Evolutionary conservation across 2,888 invertebrate genomes (phyloP).

Genomic region (Nemapogon koenigi): DNA sequence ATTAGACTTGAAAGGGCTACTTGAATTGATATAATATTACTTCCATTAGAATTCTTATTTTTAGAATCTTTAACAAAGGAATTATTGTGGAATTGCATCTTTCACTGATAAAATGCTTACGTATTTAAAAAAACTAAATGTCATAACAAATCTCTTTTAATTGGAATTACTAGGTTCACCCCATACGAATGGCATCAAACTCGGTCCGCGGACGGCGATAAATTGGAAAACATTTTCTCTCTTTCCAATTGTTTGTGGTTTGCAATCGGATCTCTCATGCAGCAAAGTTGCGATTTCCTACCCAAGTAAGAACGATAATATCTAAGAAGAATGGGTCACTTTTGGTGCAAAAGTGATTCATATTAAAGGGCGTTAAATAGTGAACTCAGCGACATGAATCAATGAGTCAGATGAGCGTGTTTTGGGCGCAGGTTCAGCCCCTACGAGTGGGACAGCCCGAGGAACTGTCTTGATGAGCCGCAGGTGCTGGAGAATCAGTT

Average conservation of each 20-base stretch:
- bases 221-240: slow-evolving; percentile 93
- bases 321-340: slow-evolving; percentile 2
- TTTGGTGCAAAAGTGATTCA: slow-evolving; percentile 3
- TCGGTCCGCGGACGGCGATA: slow-evolving; percentile 82
- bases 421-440: slow-evolving; percentile 81
- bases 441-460: slow-evolving; percentile 92
- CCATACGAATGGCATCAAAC: slow-evolving; percentile 96
- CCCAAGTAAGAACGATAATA: slow-evolving; percentile 77
- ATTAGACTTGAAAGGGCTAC: neutral
- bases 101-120: too few relatives aligned
- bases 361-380: slow-evolving; percentile 22
- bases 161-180: slow-evolving; percentile 73
- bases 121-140: too few relatives aligned
- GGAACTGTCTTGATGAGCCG: slow-evolving; percentile 84
- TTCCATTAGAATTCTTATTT: neutral
- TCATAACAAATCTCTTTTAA: neutral
- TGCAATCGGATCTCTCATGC: slow-evolving; percentile 93
- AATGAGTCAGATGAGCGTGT: slow-evolving; percentile 24
- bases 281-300: slow-evolving; percentile 94
- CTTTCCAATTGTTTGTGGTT: slow-evolving; percentile 97
- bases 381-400: slow-evolving; percentile 58
- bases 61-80: neutral
- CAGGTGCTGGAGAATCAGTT: slow-evolving; percentile 90
- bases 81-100: too few relatives aligned
- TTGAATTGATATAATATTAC: neutral